Evolutionary conservation across 2,888 invertebrate species (phyloP), one percentile per base, ranked within the genome.

Genomic region (Alsophila aescularia): DNA sequence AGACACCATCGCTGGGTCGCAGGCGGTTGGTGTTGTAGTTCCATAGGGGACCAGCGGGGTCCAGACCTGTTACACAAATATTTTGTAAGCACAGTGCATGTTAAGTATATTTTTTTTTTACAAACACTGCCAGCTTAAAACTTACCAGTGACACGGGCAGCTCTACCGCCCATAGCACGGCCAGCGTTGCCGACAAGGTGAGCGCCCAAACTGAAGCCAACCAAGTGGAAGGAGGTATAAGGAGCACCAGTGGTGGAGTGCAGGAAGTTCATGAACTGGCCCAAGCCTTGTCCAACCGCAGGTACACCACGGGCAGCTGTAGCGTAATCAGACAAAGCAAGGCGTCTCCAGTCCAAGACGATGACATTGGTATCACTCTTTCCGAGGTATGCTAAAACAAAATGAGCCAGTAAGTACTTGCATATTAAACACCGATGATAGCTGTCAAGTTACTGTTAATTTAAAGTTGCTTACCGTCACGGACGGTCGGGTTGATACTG

Each of bases 121-220:
- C n/a, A n/a, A n/a, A n/a, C n/a, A n/a, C n/a, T n/a, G n/a, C n/a
- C n/a, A n/a, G n/a, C n/a, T n/a, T n/a, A 18, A 18, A 18, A 8
- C 62, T 52, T 64, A 88, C 90, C 89, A 61, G 89, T 87, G 2
- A 91, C 70, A 52, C 89, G 82, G 2, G 83, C 83, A 32, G 66
- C 79, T 67, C 76, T 75, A 8, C 90, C 87, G 0, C 77, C 68
- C 2, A 85, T 58, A 56, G 77, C 72, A 18, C 84, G 76, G 0
- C 89, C 90, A 51, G 89, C 86, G 15, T 81, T 84, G 5, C 87
- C 90, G 12, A 82, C 91, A 0, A 92, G 52, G 59, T 92, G 92
- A 40, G 89, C 86, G 0, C 92, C 92, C 49, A 92, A 75, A 64
- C 92, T 91, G 67, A 92, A 88, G 12, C 92, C 92, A 8, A 90